phyloP scores from a whole-genome alignment of 2,888 invertebrate genomes.

The Tenthredo amoena region DNA sequence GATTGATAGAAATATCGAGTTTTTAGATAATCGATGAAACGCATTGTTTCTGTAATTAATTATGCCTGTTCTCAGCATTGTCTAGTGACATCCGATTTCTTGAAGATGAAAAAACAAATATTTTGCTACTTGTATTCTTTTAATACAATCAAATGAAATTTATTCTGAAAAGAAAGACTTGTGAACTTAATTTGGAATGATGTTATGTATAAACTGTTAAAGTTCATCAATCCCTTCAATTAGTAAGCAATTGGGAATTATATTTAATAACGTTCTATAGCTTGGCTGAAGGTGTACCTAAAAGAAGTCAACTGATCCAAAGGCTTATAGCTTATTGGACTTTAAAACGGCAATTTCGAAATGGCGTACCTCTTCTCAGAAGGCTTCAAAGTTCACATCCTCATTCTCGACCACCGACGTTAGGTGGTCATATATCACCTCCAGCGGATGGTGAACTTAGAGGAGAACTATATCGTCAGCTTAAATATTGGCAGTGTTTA shows the following conservation, averaged over 20 bases:
- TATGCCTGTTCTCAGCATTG: too few species aligned
- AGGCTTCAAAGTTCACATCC: slow-evolving; percentile 85
- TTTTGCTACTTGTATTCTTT: background rate
- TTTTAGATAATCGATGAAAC: background rate
- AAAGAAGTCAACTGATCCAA: slow-evolving; percentile 92
- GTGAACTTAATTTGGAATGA: background rate
- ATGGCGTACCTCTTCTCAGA: slow-evolving; percentile 96
- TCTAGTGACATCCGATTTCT: too few species aligned
- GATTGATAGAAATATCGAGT: background rate
- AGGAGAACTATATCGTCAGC: slow-evolving; percentile 89
- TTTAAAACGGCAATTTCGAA: slow-evolving; percentile 94
- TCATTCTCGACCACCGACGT: slow-evolving; percentile 72
- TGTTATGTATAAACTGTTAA: background rate
- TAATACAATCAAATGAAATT: background rate
- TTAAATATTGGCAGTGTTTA: slow-evolving; percentile 96
- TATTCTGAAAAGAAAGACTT: background rate
- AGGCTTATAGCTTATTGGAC: slow-evolving; percentile 98
- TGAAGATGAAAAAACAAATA: background rate
- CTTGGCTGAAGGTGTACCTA: slow-evolving; percentile 80
- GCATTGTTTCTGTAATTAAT: background rate
- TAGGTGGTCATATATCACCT: slow-evolving; percentile 70
- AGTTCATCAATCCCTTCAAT: background rate
- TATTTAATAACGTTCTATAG: slow-evolving; percentile 56
- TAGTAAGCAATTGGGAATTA: background rate
- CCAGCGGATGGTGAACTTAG: slow-evolving; percentile 74